Conservation (phyloP, 2,113 vertebrate genomes). For the Tachuris rubrigastra region DNA sequence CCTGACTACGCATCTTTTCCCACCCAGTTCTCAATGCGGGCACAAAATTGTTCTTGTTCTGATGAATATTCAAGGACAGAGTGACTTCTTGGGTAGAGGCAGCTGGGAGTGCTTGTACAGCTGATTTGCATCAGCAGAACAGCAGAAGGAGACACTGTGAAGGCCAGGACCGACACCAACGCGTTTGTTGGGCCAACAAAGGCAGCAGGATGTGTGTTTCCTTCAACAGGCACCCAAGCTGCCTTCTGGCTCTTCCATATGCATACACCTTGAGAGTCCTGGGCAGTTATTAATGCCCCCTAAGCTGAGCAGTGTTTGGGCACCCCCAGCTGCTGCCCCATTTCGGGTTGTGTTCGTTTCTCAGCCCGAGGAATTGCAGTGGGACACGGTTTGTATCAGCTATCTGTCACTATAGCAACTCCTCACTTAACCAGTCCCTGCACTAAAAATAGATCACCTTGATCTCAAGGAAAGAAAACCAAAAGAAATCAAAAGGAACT, state of each 20-base stretch:
- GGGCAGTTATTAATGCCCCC: neutral
- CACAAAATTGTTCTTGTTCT: neutral
- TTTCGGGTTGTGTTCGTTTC: neutral
- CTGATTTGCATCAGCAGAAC: neutral
- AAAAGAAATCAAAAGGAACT: conserved; percentile 42
- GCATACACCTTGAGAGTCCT: neutral
- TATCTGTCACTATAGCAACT: conserved; percentile 76
- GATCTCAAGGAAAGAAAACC: conserved; percentile 57
- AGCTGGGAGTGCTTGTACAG: neutral
- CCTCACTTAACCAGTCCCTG: conserved; percentile 42
- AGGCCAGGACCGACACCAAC: neutral
- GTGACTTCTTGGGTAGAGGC: neutral
- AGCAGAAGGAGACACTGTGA: neutral
- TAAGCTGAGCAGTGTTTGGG: neutral
- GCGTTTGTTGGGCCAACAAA: neutral
- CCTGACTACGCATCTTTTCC: neutral
- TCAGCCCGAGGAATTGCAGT: neutral
- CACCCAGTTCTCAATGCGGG: fast-evolving
- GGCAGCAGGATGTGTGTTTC: neutral
- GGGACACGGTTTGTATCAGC: conserved; percentile 60
- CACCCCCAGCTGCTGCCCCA: neutral
- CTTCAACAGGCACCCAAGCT: neutral
- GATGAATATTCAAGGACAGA: neutral
- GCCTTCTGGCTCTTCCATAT: neutral
- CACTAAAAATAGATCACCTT: conserved; percentile 80